Evolutionary conservation across 2,797 vertebrate species (phyloP).

Genomic region (Rhyacichthys aspro): DNA sequence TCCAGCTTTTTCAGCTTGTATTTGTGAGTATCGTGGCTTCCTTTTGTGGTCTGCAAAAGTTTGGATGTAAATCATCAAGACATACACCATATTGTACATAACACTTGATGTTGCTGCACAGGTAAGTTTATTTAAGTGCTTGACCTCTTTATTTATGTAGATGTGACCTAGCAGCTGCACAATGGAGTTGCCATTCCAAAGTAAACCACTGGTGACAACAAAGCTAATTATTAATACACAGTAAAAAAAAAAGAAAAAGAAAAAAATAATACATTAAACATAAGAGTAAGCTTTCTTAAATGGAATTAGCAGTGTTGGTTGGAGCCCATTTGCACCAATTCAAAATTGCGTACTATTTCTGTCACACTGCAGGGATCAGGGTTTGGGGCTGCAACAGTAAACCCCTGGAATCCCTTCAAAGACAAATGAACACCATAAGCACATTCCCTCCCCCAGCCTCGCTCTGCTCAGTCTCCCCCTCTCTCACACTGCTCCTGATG

Average conservation of each 20-base stretch:
- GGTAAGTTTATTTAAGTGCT: too few species aligned
- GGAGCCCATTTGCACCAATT: not conserved
- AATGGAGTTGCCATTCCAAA: too few species aligned
- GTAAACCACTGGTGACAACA: too few species aligned
- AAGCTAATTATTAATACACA: too few species aligned
- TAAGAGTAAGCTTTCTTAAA: not conserved
- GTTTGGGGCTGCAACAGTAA: constrained; percentile 17
- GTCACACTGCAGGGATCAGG: not conserved
- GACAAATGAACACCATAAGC: constrained; percentile 30
- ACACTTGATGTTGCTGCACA: too few species aligned
- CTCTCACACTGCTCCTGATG: constrained; percentile 11
- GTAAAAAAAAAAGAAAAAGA: too few species aligned
- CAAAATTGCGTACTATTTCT: constrained; percentile 27
- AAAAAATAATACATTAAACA: too few species aligned
- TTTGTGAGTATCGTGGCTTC: too few species aligned
- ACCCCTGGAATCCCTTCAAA: constrained; percentile 41
- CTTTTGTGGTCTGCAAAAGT: too few species aligned
- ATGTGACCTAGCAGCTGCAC: not conserved
- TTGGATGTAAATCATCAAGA: too few species aligned
- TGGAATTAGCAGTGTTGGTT: not conserved
- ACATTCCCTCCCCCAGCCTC: constrained; percentile 14
- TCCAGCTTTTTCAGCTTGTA: too few species aligned
- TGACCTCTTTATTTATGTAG: not conserved
- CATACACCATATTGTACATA: too few species aligned
- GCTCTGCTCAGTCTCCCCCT: not conserved